Evolutionary conservation across 2,113 vertebrate genomes (phyloP).

Genomic region (Prionailurus bengalensis): DNA sequence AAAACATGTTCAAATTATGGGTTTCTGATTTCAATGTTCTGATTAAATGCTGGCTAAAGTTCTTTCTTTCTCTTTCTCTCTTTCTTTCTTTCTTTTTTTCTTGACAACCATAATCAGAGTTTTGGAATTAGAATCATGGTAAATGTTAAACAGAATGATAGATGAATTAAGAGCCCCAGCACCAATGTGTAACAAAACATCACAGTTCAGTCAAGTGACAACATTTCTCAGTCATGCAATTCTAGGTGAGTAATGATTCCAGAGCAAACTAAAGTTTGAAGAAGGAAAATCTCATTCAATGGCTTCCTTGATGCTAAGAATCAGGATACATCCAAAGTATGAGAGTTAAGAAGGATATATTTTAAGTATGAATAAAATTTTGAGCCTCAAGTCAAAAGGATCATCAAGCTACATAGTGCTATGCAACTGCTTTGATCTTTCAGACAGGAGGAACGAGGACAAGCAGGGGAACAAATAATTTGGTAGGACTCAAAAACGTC

Average conservation of each 20-base stretch:
- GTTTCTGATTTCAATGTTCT: constrained; percentile 51
- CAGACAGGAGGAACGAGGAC: neutral
- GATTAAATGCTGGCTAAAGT: neutral
- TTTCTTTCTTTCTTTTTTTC: neutral
- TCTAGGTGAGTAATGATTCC: constrained; percentile 38
- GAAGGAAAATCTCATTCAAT: constrained; percentile 66
- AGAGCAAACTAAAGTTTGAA: constrained; percentile 36
- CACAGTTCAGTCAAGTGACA: constrained; percentile 39
- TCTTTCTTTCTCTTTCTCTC: neutral
- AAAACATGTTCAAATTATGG: constrained; percentile 43
- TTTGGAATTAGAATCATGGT: constrained; percentile 29
- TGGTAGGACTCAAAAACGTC: constrained; percentile 36
- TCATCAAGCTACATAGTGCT: constrained; percentile 41
- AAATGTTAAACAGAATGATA: neutral
- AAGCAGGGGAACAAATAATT: constrained; percentile 50
- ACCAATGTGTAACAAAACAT: constrained; percentile 58
- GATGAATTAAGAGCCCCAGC: neutral
- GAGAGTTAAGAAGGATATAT: constrained; percentile 52
- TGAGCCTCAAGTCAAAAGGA: constrained; percentile 69
- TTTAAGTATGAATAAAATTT: constrained; percentile 66
- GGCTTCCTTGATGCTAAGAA: constrained; percentile 39
- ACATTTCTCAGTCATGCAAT: constrained; percentile 45
- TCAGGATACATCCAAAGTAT: constrained; percentile 63
- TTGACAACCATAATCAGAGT: constrained; percentile 52
- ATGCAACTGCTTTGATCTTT: constrained; percentile 53